Evolutionary conservation across 1,140 invertebrate genomes (phyloP), one percentile per base, ranked within the genome.

Genomic region (Liolophura sinensis): DNA sequence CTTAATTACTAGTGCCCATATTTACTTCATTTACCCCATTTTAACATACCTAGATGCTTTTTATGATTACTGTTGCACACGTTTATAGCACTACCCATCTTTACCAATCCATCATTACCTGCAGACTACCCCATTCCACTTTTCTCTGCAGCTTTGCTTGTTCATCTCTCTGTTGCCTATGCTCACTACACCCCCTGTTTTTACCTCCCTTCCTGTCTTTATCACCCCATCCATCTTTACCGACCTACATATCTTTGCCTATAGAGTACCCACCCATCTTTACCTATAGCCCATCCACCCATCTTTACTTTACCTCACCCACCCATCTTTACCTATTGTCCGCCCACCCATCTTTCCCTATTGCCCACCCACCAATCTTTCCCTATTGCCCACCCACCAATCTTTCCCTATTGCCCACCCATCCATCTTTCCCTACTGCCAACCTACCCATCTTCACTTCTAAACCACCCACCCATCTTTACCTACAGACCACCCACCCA

Each of bases 191-290:
- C 51, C n/a, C 20, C 11, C 16, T 58, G 31, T 20, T 47, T 16
- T 15, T 1, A 61, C 12, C 49, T 46, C 20, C 50, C 12, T 22
- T 52, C 46, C 15, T 54, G n/a, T n/a, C n/a, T n/a, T n/a, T n/a
- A n/a, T n/a, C n/a, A n/a, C n/a, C 69, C 65, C 57, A 76, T 75
- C 70, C 78, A 70, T 4, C 82, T 68, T 56, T 80, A 79, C 22
- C 20, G 15, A 55, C 18, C 7, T 50, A 55, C 9, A 11, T 22
- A 24, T 14, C 7, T 46, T 54, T 7, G 12, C 50, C 72, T 69
- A 47, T 76, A 9, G 0, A 46, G 25, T n/a, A 40, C 49, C 16
- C 25, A 20, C 16, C 9, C 3, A n/a, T 9, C 7, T 24, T 15
- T 16, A 16, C 48, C 22, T 4, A n/a, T 24, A 12, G 20, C 47